A percentile compares a stretch with the other conserved stretches of the same genome.
Conservation (phyloP, 2,797 vertebrate species). For the Rhincodon typus region DNA sequence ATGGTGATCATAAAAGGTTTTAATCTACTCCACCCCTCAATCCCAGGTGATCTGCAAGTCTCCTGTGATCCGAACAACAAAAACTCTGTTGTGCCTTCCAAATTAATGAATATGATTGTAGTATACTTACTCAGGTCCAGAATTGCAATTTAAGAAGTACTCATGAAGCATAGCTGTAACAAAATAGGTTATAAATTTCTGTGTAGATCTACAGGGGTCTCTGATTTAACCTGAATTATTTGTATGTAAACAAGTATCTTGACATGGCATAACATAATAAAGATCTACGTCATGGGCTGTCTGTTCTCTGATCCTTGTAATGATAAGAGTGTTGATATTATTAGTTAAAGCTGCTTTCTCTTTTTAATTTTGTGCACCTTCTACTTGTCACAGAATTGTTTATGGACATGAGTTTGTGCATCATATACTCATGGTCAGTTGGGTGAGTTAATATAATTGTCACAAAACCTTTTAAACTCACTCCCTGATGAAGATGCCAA, state of each 20-base stretch:
- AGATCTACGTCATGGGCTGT: not conserved
- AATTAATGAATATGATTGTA: not conserved
- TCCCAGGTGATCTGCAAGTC: not conserved
- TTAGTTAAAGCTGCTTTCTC: not conserved
- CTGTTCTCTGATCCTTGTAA: not conserved
- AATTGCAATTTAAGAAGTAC: not conserved
- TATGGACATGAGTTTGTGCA: not conserved
- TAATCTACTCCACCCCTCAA: not conserved
- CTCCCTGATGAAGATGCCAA: not conserved
- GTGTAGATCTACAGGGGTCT: not conserved
- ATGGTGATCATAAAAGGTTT: slow-evolving; percentile 4
- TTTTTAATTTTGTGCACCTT: not conserved
- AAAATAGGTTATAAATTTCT: not conserved
- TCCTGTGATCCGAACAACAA: slow-evolving; percentile 11
- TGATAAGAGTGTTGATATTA: slow-evolving; percentile 8
- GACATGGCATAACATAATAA: slow-evolving; percentile 8
- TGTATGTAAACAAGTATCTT: not conserved
- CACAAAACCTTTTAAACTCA: not conserved
- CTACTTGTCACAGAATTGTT: not conserved
- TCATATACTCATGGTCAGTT: not conserved
- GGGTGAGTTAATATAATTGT: not conserved
- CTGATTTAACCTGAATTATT: slow-evolving; percentile 8
- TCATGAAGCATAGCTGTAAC: not conserved
- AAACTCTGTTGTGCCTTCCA: not conserved
- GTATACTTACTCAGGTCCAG: not conserved